Evolutionary conservation across 1,140 invertebrate species (phyloP), one percentile per base, ranked within the genome.

Genomic region (Parapsyche elsis): DNA sequence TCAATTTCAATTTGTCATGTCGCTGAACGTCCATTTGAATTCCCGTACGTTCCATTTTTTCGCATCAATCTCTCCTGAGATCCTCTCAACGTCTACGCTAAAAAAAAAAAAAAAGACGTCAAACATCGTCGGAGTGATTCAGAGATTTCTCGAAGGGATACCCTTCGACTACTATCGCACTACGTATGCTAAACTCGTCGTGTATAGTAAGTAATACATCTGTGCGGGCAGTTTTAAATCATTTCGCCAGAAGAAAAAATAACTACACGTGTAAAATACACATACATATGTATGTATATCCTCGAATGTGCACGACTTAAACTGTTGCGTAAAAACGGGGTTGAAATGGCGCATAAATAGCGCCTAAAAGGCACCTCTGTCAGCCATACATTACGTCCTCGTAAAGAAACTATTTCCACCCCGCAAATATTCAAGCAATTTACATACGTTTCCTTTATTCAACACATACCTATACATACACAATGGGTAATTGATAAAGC

Each of bases 21-120:
- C 10, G 30, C 30, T 7, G 30, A 7, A 38, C 30, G 10, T 53
- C 10, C 49, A 16, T 53, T 53, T 53, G 49, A 12, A 53, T 53
- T 53, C 49, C 49, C 49, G 12, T 53, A 53, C 49, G 49, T 53
- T 53, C 49, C 16, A 53, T 53, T 53, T 53, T 53, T 53, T 53
- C 49, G 49, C 49, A 53, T 53, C 49, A 53, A 53, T 53, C 49
- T 53, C 16, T 53, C 49, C 10, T 1, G 49, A 14, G 49, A 53
- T 4, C 2, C 49, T 16, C 12, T 53, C 16, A 53, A 53, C 30
- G 49, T 53, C 10, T 53, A 53, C 16, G 49, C 49, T 53, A 53
- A 53, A 53, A 12, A 53, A 12, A 53, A 53, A 53, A 16, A 53
- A 53, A 53, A 7, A 46, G 45, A 53, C 30, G 49, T 53, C 49